phyloP scores from a whole-genome alignment of 2,113 vertebrate species.

The Rallus limicola region DNA sequence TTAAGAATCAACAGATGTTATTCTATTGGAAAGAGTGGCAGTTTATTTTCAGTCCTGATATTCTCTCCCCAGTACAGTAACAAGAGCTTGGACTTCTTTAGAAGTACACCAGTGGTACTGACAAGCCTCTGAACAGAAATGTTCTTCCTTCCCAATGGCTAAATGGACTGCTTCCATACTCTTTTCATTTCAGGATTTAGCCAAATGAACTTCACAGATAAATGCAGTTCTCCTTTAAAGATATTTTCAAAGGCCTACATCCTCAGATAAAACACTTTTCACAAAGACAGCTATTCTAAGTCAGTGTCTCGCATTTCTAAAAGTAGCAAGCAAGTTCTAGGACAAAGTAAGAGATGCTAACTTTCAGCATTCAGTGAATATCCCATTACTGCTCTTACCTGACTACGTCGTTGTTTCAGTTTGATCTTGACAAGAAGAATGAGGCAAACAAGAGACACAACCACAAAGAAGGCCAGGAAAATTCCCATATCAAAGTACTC shows the following conservation, averaged over 20 bases:
- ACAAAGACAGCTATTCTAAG: not conserved
- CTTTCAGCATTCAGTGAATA: not conserved
- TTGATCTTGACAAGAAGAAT: slow-evolving; percentile 99
- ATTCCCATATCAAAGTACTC: slow-evolving; percentile 99
- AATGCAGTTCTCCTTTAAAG: not conserved
- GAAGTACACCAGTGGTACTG: not conserved
- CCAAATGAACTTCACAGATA: not conserved
- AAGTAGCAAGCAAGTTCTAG: not conserved
- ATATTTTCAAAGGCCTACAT: not conserved
- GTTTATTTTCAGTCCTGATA: not conserved
- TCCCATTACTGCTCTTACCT: slow-evolving; percentile 78
- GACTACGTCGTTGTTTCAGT: slow-evolving; percentile 94
- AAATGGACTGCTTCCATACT: not conserved
- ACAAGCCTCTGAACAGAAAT: not conserved
- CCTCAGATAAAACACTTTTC: not conserved
- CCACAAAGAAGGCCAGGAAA: slow-evolving; percentile 97
- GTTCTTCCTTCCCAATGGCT: not conserved
- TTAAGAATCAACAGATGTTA: not conserved
- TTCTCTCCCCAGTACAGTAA: not conserved
- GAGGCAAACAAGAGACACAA: slow-evolving; percentile 97
- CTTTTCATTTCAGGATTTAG: not conserved
- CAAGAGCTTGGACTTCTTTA: not conserved
- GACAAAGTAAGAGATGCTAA: not conserved
- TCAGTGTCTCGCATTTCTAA: not conserved
- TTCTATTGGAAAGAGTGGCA: not conserved